Evolutionary conservation across 2,888 invertebrate species (phyloP), one percentile per base, ranked within the genome.

Genomic region (Exephanes ischioxanthus): DNA sequence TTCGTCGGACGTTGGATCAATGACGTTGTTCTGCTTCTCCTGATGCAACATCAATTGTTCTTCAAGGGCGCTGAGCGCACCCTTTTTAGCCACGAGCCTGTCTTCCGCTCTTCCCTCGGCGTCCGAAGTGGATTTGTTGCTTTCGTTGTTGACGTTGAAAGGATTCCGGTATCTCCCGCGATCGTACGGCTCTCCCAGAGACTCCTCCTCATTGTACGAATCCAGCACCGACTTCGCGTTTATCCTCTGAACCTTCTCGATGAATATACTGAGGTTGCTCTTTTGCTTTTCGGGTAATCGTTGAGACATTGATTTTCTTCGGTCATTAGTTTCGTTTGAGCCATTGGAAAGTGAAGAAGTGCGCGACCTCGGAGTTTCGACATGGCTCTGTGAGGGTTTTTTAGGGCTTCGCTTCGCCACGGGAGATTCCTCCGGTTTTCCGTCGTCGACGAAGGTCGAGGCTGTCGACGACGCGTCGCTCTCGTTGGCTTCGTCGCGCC

Each of bases 251-350:
- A 91, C 77, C 79, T 89, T 89, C 41, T 91, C 91, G 66, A 93
- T 91, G 66, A 92, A 92, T 55, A 90, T 53, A 81, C 89, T 92
- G 19, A 93, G 77, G 77, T 92, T 83, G 68, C 90, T 89, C 80
- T 89, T 91, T 37, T 63, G 66, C 51, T 83, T 91, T 11, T 48
- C 53, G 14, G 76, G 22, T 1, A 68, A 73, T 26, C 48, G 30
- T 14, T 70, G 73, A 11, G 73, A 4, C 45, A 45, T 16, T 3
- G 45, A 16, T 45, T 45, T 45, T 45, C 16, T 67, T 75, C 66
- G 26, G 5, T 67, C 51, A 0, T 22, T 33, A n/a, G 51, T 37
- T 53, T 51, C 67, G 2, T n/a, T 6, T 6, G 41, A 41, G 9
- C 16, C 22, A 3, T n/a, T 7, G 2, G 41, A 3, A 0, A 30